These are phyloP conservation scores for Sylvietta virens DNA, from an alignment of 2,113 vertebrate genomes.

Conservation along the genomic window DNA sequence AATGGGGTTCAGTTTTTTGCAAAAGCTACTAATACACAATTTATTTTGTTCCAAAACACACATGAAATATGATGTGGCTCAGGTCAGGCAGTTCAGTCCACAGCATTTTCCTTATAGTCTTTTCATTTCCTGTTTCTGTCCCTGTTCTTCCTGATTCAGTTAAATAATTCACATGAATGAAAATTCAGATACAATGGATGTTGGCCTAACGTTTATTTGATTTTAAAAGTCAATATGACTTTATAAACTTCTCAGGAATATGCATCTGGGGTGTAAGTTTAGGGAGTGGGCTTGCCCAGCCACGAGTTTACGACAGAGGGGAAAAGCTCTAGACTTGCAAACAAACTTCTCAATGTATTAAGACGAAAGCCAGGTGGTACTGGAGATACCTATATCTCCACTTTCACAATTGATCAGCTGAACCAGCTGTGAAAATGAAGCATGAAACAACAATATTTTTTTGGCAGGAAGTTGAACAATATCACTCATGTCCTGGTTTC, in stretches of 20 bases:
- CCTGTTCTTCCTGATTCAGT: not conserved
- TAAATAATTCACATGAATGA: not conserved
- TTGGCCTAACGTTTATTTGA: not conserved
- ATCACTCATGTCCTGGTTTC: not conserved
- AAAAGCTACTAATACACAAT: not conserved
- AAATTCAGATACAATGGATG: not conserved
- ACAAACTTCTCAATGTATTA: not conserved
- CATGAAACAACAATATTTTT: not conserved
- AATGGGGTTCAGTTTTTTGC: not conserved
- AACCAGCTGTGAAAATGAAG: not conserved
- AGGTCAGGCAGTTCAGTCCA: not conserved
- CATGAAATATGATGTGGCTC: not conserved
- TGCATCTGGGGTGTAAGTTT: fast-evolving
- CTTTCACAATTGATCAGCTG: not conserved
- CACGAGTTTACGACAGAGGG: fast-evolving
- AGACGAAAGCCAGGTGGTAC: not conserved
- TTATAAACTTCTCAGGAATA: not conserved
- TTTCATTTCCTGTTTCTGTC: not conserved
- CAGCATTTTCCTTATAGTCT: not conserved
- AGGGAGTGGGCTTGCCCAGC: not conserved
- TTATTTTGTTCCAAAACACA: not conserved
- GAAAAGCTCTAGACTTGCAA: not conserved
- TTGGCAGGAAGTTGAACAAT: not conserved
- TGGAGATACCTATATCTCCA: not conserved
- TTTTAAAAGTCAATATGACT: not conserved